These are phyloP conservation scores for Calidris pugnax DNA, from an alignment of 2,113 vertebrate genomes.

Conservation along the genomic window DNA sequence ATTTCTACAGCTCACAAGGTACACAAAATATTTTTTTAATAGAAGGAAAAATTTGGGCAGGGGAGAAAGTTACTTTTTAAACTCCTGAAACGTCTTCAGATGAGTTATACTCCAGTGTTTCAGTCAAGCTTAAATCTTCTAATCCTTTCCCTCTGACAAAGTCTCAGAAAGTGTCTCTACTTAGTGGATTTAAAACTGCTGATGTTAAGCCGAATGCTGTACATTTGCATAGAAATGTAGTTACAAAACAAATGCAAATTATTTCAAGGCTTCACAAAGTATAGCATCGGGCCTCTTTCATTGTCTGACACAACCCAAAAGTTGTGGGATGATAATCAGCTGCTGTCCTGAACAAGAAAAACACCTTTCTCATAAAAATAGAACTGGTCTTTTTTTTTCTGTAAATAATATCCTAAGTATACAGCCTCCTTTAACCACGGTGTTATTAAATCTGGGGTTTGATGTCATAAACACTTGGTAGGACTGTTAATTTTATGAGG, in stretches of 20 bases:
- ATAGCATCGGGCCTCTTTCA: background rate
- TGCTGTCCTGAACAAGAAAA: background rate
- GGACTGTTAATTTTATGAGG: too few species aligned
- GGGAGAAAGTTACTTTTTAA: background rate
- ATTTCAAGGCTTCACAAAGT: background rate
- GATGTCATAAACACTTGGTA: too few species aligned
- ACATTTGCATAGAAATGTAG: conserved; percentile 50
- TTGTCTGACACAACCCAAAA: background rate
- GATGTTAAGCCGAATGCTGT: conserved; percentile 1
- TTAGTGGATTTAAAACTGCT: conserved; percentile 48
- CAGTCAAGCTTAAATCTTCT: conserved; percentile 37
- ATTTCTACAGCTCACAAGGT: background rate
- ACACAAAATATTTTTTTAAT: background rate
- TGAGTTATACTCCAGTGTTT: background rate
- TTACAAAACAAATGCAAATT: conserved; percentile 64
- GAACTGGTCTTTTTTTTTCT: background rate
- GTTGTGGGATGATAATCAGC: background rate
- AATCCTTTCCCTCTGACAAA: conserved; percentile 39
- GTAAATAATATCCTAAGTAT: background rate
- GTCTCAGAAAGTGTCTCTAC: conserved; percentile 20
- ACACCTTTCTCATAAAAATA: background rate
- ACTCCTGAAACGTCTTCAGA: background rate
- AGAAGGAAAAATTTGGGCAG: background rate
- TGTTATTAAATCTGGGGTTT: conserved; percentile 32
- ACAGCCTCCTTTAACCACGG: background rate